Percentiles rank a stretch among this genome's conserved stretches.
phyloP scores from a whole-genome alignment of 2,113 vertebrate species.

The Nothoprocta perdicaria region DNA sequence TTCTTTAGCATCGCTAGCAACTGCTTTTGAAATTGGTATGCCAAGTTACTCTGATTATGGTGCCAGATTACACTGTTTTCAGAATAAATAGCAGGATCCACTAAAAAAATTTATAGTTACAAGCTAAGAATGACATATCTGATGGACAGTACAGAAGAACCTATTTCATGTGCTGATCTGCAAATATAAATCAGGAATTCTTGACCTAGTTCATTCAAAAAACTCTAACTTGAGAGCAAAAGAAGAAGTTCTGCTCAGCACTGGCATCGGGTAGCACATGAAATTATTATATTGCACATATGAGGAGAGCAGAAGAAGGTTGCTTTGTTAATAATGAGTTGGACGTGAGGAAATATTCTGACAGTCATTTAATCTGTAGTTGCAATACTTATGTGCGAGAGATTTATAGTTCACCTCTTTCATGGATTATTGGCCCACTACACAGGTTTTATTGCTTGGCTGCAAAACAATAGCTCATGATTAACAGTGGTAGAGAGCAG shows the following conservation, averaged over 20 bases:
- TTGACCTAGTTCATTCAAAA: background rate
- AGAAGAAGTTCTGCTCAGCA: background rate
- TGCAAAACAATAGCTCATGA: background rate
- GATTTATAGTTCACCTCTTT: background rate
- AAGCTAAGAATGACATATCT: background rate
- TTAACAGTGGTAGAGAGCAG: background rate
- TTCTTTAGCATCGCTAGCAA: background rate
- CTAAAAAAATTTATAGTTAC: background rate
- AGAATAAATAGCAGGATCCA: background rate
- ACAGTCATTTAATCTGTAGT: background rate
- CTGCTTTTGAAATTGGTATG: background rate
- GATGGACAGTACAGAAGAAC: background rate
- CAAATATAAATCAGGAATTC: background rate
- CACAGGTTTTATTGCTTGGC: background rate
- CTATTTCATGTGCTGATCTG: background rate
- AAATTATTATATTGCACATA: background rate
- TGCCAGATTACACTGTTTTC: background rate
- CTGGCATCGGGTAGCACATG: background rate
- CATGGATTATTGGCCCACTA: background rate
- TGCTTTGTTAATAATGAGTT: background rate
- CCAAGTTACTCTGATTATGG: background rate
- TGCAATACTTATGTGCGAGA: background rate
- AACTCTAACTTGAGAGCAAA: background rate
- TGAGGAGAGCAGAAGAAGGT: background rate
- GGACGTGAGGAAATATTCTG: background rate